Base-by-base conservation (phyloP, 2,888 invertebrate species). In the Homarus gammarus region DNA sequence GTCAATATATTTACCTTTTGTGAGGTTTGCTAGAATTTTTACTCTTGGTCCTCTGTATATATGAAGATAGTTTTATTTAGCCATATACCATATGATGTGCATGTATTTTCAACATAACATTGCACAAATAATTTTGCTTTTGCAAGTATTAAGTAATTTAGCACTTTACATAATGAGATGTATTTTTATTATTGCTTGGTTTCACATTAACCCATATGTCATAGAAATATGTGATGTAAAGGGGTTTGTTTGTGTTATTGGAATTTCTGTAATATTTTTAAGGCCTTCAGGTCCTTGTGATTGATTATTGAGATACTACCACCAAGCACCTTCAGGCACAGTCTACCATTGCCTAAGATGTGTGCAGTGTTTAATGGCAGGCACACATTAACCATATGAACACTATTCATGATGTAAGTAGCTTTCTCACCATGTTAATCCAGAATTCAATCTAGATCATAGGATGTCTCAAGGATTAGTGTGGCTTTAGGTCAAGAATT, bases 111-210 rank as follows among this genome's bases (percentile, higher is more conserved):
- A 27, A 27, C 33, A 12, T 38, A 38, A 79, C 31, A 61, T 79
- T 36, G 79, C 79, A 79, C 79, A 27, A 64, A 79, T 36, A 56
- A 44, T 78, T 78, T 38, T 79, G 64, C 64, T 79, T 75, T 79
- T 79, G 79, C 64, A 64, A 64, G 61, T 64, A 22, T 22, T 64
- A 36, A 78, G 78, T 56, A 78, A 15, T 61, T n/a, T 38, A 79
- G 61, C 79, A 61, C 79, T 79, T 79, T 79, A 79, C 40, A 64
- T 56, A 40, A n/a, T 79, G 64, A 40, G 27, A 31, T 79, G 49
- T 61, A 64, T 33, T 36, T 79, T 64, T 61, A 79, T 64, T 64
- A n/a, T 31, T 79, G n/a, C n/a, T 79, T 61, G 64, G 36, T 64
- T 38, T 27, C 1, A 33, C 49, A 51, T 15, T 51, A 79, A 79